These are phyloP conservation scores for Drosophila kambysellisi DNA, from an alignment of 2,888 invertebrate species.

Conservation along the genomic window DNA sequence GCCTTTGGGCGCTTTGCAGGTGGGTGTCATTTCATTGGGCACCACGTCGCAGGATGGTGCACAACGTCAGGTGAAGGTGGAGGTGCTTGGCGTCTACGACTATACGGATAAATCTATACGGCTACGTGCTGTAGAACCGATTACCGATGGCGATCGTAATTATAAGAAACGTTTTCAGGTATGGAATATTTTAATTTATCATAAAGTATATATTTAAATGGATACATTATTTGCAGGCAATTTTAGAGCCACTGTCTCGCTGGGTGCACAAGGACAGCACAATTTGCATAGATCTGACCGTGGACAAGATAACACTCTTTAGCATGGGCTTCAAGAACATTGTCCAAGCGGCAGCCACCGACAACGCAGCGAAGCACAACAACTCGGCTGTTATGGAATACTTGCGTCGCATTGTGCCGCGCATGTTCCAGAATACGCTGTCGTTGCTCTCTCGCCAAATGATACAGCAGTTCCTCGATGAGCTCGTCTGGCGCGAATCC, in stretches of 20 bases:
- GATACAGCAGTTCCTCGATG: slow-evolving; percentile 96
- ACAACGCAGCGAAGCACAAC: slow-evolving; percentile 86
- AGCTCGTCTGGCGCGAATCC: slow-evolving; percentile 95
- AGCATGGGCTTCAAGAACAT: slow-evolving; percentile 93
- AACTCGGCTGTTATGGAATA: slow-evolving; percentile 95
- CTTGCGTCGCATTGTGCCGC: slow-evolving; percentile 92
- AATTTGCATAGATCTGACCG: slow-evolving; percentile 93
- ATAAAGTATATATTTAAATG: not conserved
- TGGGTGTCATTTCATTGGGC: slow-evolving; percentile 94
- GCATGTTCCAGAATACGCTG: slow-evolving; percentile 96
- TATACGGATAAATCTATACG: slow-evolving; percentile 90
- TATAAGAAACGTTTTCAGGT: slow-evolving; percentile 90
- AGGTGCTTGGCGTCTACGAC: slow-evolving; percentile 94
- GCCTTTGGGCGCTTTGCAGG: slow-evolving; percentile 54
- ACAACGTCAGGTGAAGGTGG: slow-evolving; percentile 93
- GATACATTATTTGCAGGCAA: slow-evolving; percentile 86
- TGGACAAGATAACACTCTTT: slow-evolving; percentile 91
- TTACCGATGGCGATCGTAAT: slow-evolving; percentile 91
- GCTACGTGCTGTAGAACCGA: slow-evolving; percentile 93
- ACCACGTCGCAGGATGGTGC: slow-evolving; percentile 93
- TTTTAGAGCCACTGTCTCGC: slow-evolving; percentile 90
- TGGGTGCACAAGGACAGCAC: slow-evolving; percentile 93
- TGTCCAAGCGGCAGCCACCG: slow-evolving; percentile 87
- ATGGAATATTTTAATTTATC: not conserved
- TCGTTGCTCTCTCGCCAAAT: slow-evolving; percentile 93